Evolutionary conservation across 2,797 vertebrate species (phyloP), one percentile per base, ranked within the genome.

Genomic region (Mallotus villosus): DNA sequence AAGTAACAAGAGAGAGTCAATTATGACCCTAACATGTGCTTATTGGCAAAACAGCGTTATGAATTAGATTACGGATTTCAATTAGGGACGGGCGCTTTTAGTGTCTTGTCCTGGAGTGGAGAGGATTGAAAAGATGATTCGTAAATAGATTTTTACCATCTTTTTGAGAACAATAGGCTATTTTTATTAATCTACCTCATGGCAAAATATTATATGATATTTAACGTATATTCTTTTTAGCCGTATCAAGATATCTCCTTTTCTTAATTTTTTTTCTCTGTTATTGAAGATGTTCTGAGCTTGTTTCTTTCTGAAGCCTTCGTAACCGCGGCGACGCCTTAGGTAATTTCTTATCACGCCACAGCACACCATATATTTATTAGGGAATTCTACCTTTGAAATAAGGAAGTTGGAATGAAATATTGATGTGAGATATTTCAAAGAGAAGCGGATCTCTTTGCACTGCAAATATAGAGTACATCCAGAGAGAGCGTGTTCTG

Each of bases 61-160:
- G 72, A 92, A 94, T 93, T 90, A 80, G 87, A 93, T 94, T 92
- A 91, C 86, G 90, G 87, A 89, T 89, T 92, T 93, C 89, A 93
- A 92, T 93, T 91, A 94, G 91, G 88, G 85, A 84, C 82, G 62
- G 67, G 80, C 85, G 86, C 86, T 88, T 86, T 87, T 89, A 71
- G 73, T 46, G 11, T n/a, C 51, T 51, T 51, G 0, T 55, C 16
- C 51, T 17, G 19, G 19, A 55, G 79, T 82, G 84, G 85, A 86
- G 86, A 87, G 84, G 75, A 91, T 59, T 68, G 21, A 29, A 75
- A 77, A 76, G 51, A 12, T 29, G 4, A n/a, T 29, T n/a, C 2
- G 46, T 5, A 19, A 29, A 16, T 53, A 19, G 2, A 27, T 55
- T 8, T 25, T 67, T 19, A 22, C 19, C 63, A 14, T 37, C n/a